Conservation (phyloP, 2,888 invertebrate genomes). For the Cephus pulcher region DNA sequence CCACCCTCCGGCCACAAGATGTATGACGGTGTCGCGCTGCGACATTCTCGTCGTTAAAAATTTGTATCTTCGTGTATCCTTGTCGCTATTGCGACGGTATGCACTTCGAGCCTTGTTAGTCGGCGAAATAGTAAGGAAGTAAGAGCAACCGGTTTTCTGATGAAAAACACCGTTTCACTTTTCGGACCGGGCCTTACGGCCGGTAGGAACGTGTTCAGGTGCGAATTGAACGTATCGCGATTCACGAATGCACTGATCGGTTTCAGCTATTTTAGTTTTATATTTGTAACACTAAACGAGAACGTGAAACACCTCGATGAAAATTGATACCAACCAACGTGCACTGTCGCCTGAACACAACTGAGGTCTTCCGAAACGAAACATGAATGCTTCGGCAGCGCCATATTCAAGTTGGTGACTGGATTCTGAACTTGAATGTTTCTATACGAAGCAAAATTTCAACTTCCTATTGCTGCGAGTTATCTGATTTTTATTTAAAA, state of each 20-base stretch:
- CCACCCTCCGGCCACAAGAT: conserved; percentile 96
- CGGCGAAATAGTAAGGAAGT: neutral
- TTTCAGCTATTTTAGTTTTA: neutral
- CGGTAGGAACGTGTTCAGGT: neutral
- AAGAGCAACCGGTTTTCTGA: neutral
- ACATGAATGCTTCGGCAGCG: neutral
- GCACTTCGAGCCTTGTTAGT: neutral
- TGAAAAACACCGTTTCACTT: neutral
- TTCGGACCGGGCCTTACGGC: neutral
- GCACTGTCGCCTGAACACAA: conserved; percentile 48
- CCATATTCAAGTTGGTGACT: neutral
- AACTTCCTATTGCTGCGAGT: neutral
- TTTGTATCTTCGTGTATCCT: neutral
- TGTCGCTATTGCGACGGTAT: neutral
- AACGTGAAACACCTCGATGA: neutral
- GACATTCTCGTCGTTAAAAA: conserved; percentile 68
- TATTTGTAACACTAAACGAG: neutral
- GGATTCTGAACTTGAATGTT: neutral
- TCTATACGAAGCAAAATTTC: neutral
- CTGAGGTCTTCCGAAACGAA: conserved; percentile 35
- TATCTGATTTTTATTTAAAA: neutral
- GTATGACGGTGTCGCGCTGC: conserved; percentile 90
- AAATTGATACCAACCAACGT: conserved; percentile 15
- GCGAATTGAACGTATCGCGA: neutral
- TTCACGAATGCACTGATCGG: neutral